Percentiles rank a stretch among this genome's conserved stretches.
Conservation (phyloP, 2,797 vertebrate genomes). For the Paedocypris micromegethes region DNA sequence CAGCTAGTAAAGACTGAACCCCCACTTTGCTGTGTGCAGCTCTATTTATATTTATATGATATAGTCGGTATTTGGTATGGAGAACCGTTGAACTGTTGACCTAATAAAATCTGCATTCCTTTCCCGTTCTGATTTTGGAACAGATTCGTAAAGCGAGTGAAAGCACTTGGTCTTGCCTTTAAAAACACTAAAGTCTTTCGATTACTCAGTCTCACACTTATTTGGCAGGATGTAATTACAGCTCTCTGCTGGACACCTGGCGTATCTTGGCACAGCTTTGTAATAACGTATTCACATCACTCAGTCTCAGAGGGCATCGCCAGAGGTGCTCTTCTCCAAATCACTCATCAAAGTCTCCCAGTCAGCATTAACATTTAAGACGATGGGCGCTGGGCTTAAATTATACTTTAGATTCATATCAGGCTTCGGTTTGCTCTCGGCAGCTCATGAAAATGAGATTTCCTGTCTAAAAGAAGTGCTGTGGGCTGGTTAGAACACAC, state of each 20-base stretch:
- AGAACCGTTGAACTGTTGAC: too few relatives aligned
- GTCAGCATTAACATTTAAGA: slow-evolving; percentile 50
- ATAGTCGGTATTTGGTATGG: too few relatives aligned
- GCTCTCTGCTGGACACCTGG: slow-evolving; percentile 56
- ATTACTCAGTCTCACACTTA: slow-evolving; percentile 20
- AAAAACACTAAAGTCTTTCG: background rate
- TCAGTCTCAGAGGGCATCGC: slow-evolving; percentile 34
- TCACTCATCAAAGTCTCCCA: slow-evolving; percentile 48
- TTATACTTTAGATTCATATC: slow-evolving; percentile 34
- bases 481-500: background rate
- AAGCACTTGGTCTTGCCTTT: background rate
- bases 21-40: too few relatives aligned
- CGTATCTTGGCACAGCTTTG: slow-evolving; percentile 52
- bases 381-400: slow-evolving; percentile 5
- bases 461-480: slow-evolving; percentile 31
- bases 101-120: too few relatives aligned
- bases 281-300: slow-evolving; percentile 61
- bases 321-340: slow-evolving; percentile 42
- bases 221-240: slow-evolving; percentile 64
- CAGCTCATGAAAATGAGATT: slow-evolving; percentile 51
- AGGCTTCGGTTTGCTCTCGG: slow-evolving; percentile 49
- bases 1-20: too few relatives aligned
- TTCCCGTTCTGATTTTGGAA: background rate
- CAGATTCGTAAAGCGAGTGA: background rate
- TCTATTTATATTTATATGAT: too few relatives aligned